phyloP scores from a whole-genome alignment of 2,888 invertebrate species.

The Dorcus hopei region DNA sequence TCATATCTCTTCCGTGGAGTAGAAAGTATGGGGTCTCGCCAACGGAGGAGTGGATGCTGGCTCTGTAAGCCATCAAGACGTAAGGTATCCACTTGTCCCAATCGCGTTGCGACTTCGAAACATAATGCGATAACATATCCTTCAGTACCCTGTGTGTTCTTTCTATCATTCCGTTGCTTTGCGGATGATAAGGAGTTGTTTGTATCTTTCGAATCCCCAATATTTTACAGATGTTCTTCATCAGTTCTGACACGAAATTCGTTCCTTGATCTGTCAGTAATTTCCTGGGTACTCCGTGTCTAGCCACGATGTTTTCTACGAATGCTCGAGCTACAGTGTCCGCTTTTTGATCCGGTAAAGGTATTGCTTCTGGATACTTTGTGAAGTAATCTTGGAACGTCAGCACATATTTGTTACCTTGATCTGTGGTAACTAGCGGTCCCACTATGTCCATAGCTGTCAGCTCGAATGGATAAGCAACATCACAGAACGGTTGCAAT shows the following conservation, averaged over 20 bases:
- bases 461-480: no score
- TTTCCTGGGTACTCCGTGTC: slow-evolving; percentile 30
- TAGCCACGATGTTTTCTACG: slow-evolving; percentile 25
- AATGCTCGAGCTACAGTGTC: slow-evolving; percentile 10
- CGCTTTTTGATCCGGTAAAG: slow-evolving; percentile 30
- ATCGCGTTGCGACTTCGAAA: slow-evolving; percentile 23
- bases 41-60: slow-evolving; percentile 21
- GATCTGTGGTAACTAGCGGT: no score
- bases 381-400: no score
- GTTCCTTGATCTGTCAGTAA: slow-evolving; percentile 33
- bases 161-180: slow-evolving; percentile 35
- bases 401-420: no score
- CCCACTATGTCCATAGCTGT: no score
- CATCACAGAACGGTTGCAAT: no score
- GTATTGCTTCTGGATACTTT: slow-evolving; percentile 25
- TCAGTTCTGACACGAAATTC: slow-evolving; percentile 31
- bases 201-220: slow-evolving; percentile 29
- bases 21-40: slow-evolving; percentile 26
- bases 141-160: slow-evolving; percentile 32
- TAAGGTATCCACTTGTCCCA: slow-evolving; percentile 35
- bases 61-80: slow-evolving; percentile 28
- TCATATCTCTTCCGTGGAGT: no score
- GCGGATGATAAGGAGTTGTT: slow-evolving; percentile 14
- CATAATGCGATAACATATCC: slow-evolving; percentile 31
- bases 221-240: slow-evolving; percentile 28